Base-by-base conservation (phyloP, 2,797 vertebrate genomes). In the Peromyscus attwateri region DNA sequence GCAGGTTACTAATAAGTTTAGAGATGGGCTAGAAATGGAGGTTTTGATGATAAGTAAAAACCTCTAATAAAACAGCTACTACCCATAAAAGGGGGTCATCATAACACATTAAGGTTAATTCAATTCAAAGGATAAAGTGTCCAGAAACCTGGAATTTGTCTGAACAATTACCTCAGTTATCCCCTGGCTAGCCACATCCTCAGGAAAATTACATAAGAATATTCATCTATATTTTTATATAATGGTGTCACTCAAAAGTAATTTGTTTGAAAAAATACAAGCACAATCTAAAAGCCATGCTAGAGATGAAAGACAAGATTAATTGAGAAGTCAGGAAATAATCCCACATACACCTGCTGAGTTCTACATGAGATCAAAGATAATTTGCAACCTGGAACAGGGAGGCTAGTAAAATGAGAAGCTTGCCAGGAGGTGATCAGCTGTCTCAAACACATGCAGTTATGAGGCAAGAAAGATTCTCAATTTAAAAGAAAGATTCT, bases 321-420 rank as follows among this genome's bases (percentile, higher is more conserved):
- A 71, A 29, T 10, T 34, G 16, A 93, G 27, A 87, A 96, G 3
- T 29, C 29, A 87, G 34, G 3, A 46, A 94, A 83, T 31, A 92
- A 87, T 76, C 83, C 46, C 9, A 93, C 29, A n/a, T n/a, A 64
- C 0, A 88, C 62, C 21, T 62, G 6, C 64, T 66, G 52, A 87
- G 34, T 52, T 94, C 68, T 92, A 27, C n/a, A 14, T 66, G 89
- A 25, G 19, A 87, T 92, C n/a, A 96, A 76, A 96, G 52, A 29
- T 40, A 68, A 92, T 79, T 81, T 49, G 34, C 19, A 95, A 89
- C 46, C 14, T 93, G 60, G 95, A 94, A 95, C 19, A 40, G 12
- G 71, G 40, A 46, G 9, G 6, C 60, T 77, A n/a, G 31, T 89
- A 71, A 71, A 73, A 25, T 1, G 34, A 27, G 11, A 93, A 80